phyloP scores from a whole-genome alignment of 1,140 invertebrate species.

The Nasonia giraulti region DNA sequence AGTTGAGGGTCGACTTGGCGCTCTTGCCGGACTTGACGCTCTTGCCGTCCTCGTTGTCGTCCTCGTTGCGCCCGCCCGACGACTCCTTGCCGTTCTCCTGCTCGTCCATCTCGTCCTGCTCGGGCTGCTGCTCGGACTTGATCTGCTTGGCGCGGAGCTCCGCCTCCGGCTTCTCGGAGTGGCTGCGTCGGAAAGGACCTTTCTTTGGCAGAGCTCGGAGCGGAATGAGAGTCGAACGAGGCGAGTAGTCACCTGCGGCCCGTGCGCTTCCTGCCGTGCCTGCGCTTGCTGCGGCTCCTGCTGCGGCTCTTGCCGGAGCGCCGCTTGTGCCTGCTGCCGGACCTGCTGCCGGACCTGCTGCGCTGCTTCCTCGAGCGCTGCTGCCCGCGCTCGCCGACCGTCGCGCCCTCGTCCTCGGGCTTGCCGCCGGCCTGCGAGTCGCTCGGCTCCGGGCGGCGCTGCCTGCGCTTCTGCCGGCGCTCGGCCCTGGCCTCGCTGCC shows the following conservation, averaged over 20 bases:
- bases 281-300: slow-evolving; percentile 22
- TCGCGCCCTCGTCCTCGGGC: neutral
- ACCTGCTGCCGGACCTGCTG: neutral
- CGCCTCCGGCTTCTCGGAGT: neutral
- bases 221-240: too few species aligned
- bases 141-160: neutral
- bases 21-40: slow-evolving; percentile 47
- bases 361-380: neutral
- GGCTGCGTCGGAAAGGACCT: neutral
- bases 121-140: slow-evolving; percentile 20
- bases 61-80: slow-evolving; percentile 23
- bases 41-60: slow-evolving; percentile 45
- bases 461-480: slow-evolving; percentile 28
- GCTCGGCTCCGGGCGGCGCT: slow-evolving; percentile 48
- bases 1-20: neutral
- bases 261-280: neutral
- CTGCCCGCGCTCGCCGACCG: neutral
- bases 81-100: neutral
- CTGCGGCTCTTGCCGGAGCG: slow-evolving; percentile 21
- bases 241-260: slow-evolving; percentile 1
- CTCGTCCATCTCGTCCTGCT: slow-evolving; percentile 49
- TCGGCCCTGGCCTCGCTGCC: neutral
- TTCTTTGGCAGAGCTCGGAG: too few species aligned
- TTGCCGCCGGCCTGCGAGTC: neutral
- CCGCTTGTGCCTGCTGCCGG: slow-evolving; percentile 23